Evolutionary conservation across 2,113 vertebrate species (phyloP).

Genomic region (Isichthys henryi): DNA sequence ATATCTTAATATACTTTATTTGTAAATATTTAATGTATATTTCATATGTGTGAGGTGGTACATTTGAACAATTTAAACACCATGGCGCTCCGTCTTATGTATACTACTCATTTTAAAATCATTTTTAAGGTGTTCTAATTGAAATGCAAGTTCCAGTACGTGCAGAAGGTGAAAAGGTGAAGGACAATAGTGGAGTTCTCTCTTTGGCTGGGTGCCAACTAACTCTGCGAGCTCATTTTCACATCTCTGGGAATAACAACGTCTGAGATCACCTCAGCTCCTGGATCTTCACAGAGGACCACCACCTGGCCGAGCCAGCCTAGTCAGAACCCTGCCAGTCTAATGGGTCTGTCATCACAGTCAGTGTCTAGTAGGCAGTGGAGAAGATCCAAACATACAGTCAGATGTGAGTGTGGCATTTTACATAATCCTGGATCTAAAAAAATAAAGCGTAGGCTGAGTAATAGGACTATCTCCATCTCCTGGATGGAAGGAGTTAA

Average conservation of each 20-base stretch:
- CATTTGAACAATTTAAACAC: not conserved
- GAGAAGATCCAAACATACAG: not conserved
- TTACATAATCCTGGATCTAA: not conserved
- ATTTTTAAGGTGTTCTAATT: slow-evolving; percentile 55
- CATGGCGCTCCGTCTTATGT: not conserved
- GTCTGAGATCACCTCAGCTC: slow-evolving; percentile 13
- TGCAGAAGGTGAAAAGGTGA: slow-evolving; percentile 48
- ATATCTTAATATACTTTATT: not conserved
- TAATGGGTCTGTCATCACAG: slow-evolving; percentile 63
- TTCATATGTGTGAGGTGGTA: not conserved
- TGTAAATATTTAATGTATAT: not conserved
- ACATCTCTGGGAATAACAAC: not conserved
- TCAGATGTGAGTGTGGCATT: not conserved
- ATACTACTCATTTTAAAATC: slow-evolving; percentile 17
- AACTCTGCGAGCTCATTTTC: slow-evolving; percentile 30
- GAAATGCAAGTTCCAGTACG: slow-evolving; percentile 44
- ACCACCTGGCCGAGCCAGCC: slow-evolving; percentile 53
- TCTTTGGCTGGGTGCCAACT: slow-evolving; percentile 58
- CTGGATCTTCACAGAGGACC: slow-evolving; percentile 26
- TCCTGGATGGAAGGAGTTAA: not conserved
- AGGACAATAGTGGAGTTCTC: slow-evolving; percentile 54
- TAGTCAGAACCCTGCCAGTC: slow-evolving; percentile 54
- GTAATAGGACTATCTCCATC: not conserved
- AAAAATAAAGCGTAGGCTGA: not conserved
- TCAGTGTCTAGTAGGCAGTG: slow-evolving; percentile 48